Evolutionary conservation across 2,797 vertebrate genomes (phyloP).

Genomic region (Sebastes jordani): DNA sequence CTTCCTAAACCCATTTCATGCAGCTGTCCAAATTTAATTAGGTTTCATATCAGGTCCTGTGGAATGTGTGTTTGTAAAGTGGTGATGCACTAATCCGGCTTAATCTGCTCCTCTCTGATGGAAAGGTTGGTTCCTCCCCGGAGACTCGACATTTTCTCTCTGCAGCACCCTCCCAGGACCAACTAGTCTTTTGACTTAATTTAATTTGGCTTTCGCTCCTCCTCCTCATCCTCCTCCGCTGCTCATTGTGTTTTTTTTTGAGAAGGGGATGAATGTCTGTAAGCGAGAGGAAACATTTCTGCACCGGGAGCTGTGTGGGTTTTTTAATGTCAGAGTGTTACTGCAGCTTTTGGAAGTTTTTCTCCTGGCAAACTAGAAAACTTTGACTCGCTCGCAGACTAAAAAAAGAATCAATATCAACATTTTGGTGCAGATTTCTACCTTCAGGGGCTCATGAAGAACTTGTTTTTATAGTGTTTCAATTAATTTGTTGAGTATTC

Average conservation of each 20-base stretch:
- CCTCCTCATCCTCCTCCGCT: no score
- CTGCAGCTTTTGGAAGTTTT: background rate
- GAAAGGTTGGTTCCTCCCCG: slow-evolving; percentile 40
- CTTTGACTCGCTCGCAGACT: background rate
- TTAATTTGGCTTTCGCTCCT: slow-evolving; percentile 20
- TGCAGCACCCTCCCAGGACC: slow-evolving; percentile 17
- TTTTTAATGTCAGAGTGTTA: slow-evolving; percentile 21
- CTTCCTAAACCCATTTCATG: slow-evolving; percentile 41
- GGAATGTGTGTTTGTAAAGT: slow-evolving; percentile 27
- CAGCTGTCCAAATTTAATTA: slow-evolving; percentile 53
- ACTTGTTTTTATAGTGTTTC: background rate
- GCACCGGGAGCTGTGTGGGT: background rate
- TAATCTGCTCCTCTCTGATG: slow-evolving; percentile 36
- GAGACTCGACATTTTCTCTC: slow-evolving; percentile 5
- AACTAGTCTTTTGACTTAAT: slow-evolving; percentile 30
- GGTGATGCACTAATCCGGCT: slow-evolving; percentile 33
- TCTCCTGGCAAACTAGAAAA: background rate
- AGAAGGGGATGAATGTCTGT: slow-evolving; percentile 9
- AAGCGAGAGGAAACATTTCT: slow-evolving; percentile 19
- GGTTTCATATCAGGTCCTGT: slow-evolving; percentile 29
- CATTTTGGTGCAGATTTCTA: background rate
- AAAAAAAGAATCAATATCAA: background rate
- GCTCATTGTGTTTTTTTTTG: background rate
- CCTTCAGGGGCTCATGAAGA: background rate
- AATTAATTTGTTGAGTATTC: background rate